Evolutionary conservation across 1,140 invertebrate genomes (phyloP).

Genomic region (Diachasma alloeum): DNA sequence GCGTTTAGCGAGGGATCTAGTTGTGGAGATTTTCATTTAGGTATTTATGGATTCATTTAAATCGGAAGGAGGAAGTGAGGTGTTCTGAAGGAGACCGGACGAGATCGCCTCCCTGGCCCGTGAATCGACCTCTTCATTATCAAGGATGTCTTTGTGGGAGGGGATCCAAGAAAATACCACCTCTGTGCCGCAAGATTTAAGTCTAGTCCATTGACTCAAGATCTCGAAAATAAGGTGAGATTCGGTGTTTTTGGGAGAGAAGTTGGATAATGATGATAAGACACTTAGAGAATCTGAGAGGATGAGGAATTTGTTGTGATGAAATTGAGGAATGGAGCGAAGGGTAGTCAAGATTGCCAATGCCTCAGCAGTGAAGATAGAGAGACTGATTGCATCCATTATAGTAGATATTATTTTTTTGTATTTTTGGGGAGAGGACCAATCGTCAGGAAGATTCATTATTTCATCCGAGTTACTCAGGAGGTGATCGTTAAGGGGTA

Average conservation of each 20-base stretch:
- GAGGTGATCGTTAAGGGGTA: no score
- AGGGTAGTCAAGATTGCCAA: not conserved
- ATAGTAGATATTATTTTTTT: not conserved
- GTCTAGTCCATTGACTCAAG: not conserved
- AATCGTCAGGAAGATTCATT: not conserved
- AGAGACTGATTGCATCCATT: not conserved
- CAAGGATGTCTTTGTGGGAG: not conserved
- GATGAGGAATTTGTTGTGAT: not conserved
- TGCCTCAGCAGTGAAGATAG: not conserved
- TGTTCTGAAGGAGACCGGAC: not conserved
- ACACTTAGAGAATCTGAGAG: not conserved
- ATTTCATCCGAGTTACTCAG: not conserved
- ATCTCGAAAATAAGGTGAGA: not conserved
- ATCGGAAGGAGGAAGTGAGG: not conserved
- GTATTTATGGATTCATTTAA: not conserved
- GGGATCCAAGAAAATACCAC: not conserved
- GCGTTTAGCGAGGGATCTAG: not conserved
- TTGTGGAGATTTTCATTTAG: not conserved
- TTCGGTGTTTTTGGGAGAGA: not conserved
- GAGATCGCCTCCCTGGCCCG: not conserved
- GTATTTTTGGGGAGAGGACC: not conserved
- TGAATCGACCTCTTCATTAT: not conserved
- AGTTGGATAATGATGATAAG: not conserved
- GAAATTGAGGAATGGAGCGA: not conserved
- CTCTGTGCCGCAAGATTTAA: not conserved